phyloP scores from a whole-genome alignment of 2,113 vertebrate genomes.

The Rhabdornis inornatus region DNA sequence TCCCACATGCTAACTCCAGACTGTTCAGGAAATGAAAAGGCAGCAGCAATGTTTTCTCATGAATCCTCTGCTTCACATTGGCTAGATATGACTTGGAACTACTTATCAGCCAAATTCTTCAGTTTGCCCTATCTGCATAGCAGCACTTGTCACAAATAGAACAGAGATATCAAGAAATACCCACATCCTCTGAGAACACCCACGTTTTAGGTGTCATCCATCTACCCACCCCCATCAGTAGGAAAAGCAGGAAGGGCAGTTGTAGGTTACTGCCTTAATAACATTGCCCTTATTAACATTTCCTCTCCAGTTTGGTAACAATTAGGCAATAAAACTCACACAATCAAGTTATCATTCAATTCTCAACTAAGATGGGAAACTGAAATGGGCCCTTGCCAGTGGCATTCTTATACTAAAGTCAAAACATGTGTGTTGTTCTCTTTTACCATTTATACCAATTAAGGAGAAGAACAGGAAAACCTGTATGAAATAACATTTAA shows the following conservation, averaged over 20 bases:
- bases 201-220: neutral
- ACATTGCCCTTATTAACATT: neutral
- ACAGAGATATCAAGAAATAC: neutral
- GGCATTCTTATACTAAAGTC: neutral
- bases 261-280: neutral
- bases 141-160: constrained; percentile 26
- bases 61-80: neutral
- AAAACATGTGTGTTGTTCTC: neutral
- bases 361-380: neutral
- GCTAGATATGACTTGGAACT: neutral
- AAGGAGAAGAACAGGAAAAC: neutral
- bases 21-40: neutral
- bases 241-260: neutral
- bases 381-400: neutral
- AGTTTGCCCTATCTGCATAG: neutral
- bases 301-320: neutral
- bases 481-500: neutral
- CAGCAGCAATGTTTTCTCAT: neutral
- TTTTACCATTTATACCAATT: neutral
- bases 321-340: neutral
- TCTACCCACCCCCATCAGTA: rapidly evolving
- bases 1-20: neutral
- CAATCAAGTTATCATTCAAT: neutral
- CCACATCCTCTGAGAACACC: neutral
- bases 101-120: neutral